Conservation (phyloP, 2,113 vertebrate species). For the Poicephalus gulielmi region DNA sequence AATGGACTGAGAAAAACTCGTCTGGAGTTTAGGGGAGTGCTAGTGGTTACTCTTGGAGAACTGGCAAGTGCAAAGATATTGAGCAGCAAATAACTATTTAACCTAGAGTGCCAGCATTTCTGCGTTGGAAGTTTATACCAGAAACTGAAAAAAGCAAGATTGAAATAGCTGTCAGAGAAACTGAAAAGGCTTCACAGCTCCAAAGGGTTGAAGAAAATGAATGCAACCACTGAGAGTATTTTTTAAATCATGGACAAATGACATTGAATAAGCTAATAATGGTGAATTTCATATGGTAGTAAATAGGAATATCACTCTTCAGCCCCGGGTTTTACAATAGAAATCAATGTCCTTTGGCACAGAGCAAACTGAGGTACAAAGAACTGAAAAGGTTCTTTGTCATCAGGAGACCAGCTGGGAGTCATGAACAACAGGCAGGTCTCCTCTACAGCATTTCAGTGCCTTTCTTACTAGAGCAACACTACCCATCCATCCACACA, state of each 20-base stretch:
- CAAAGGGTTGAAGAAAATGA: conserved; percentile 12
- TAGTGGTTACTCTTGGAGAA: background rate
- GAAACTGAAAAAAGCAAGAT: background rate
- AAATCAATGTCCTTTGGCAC: background rate
- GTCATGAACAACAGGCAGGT: background rate
- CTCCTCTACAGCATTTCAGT: background rate
- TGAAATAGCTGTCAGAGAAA: conserved; percentile 36
- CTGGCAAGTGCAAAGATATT: background rate
- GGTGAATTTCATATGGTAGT: background rate
- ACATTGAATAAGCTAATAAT: background rate
- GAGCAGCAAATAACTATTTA: background rate
- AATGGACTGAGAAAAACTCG: background rate
- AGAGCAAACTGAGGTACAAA: background rate
- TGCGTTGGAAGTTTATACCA: background rate
- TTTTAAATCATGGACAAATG: background rate
- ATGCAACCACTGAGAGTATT: background rate
- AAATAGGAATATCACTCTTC: conserved; percentile 5
- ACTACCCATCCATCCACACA: too few relatives aligned
- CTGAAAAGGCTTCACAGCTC: background rate
- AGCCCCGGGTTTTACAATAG: background rate
- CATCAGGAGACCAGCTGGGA: background rate
- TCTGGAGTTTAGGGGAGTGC: background rate
- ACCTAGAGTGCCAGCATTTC: background rate
- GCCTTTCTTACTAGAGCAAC: background rate
- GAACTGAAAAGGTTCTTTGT: background rate